Conservation (phyloP, 1,140 invertebrate genomes). For the Cardiocondyla obscurior region DNA sequence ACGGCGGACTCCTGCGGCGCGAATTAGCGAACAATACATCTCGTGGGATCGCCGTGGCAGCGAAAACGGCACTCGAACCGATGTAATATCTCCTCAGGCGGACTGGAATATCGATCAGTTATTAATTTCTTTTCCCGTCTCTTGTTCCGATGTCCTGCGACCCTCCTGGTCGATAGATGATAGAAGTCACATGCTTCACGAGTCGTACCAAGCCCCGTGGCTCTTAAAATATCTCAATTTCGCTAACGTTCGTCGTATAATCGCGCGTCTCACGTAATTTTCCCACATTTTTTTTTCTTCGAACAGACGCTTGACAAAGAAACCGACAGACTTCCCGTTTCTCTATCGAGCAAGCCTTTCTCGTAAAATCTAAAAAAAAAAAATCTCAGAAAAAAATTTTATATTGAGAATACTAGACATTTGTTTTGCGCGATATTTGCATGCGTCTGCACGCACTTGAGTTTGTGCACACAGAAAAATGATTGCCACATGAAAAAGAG, state of each 20-base stretch:
- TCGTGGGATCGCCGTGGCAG: conserved; percentile 26
- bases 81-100: background rate
- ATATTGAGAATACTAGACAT: background rate
- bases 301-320: background rate
- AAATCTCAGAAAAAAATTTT: too few species aligned
- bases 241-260: background rate
- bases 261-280: background rate
- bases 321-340: background rate
- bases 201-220: background rate
- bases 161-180: background rate
- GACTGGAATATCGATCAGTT: background rate
- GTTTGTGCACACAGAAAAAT: background rate
- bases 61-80: background rate
- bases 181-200: background rate
- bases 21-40: conserved; percentile 35
- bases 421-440: background rate
- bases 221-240: background rate
- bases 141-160: background rate
- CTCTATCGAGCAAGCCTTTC: background rate
- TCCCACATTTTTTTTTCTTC: background rate
- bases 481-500: background rate
- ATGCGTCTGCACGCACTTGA: too few species aligned
- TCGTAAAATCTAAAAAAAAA: background rate
- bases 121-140: background rate
- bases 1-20: background rate